Conservation (phyloP, 1,140 invertebrate genomes). For the Sminthurides bifidus region DNA sequence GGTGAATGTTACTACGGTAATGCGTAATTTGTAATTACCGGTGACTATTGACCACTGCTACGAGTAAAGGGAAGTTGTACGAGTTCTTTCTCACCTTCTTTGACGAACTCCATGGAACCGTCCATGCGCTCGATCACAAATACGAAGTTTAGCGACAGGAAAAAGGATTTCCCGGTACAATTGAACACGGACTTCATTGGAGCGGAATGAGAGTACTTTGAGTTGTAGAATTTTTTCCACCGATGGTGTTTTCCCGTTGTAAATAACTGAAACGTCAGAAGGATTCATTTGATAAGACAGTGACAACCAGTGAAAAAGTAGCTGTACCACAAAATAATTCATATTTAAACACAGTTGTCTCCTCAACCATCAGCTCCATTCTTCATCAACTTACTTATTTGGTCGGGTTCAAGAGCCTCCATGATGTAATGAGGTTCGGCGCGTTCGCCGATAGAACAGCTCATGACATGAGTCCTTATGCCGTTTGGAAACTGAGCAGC, state of each 20-base stretch:
- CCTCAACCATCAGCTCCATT: not conserved
- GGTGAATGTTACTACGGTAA: not conserved
- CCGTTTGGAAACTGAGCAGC: slow-evolving; percentile 21
- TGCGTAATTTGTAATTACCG: not conserved
- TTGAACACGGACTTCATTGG: slow-evolving; percentile 13
- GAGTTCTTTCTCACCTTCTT: slow-evolving; percentile 14
- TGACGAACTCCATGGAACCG: slow-evolving; percentile 14
- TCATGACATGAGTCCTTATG: slow-evolving; percentile 24
- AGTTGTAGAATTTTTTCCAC: slow-evolving; percentile 23
- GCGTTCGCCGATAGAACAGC: slow-evolving; percentile 19
- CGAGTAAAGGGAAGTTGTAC: not conserved
- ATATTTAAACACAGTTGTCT: no score
- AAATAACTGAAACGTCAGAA: slow-evolving; percentile 21
- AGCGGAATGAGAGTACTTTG: not conserved
- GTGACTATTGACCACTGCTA: not conserved
- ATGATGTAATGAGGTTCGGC: slow-evolving; percentile 18
- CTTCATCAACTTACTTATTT: slow-evolving; percentile 21
- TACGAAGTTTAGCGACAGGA: slow-evolving; percentile 24
- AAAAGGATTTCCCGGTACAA: slow-evolving; percentile 25
- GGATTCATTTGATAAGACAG: not conserved
- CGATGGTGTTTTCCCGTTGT: slow-evolving; percentile 14
- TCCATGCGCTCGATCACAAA: slow-evolving; percentile 26
- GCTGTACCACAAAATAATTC: not conserved
- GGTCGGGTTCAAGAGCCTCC: slow-evolving; percentile 13
- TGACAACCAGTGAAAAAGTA: not conserved